Evolutionary conservation across 2,113 vertebrate species (phyloP), one percentile per base, ranked within the genome.

Genomic region (Boleophthalmus pectinirostris): DNA sequence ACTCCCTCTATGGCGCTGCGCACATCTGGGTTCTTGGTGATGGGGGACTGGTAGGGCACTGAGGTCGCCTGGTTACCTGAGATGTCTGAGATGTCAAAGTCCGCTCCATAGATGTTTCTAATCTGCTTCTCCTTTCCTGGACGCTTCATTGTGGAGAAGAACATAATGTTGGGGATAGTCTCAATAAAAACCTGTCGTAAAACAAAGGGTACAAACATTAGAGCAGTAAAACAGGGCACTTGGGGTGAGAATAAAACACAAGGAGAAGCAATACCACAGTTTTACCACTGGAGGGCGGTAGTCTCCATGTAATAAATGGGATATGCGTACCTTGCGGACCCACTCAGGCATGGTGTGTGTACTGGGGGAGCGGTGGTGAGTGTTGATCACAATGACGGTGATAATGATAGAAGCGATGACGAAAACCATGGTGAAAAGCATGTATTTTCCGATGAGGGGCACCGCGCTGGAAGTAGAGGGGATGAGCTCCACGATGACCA

Each of bases 381-480:
- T 99, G 88, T 99, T 99, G 93, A 99, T 99, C 88, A 99, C 94
- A 1, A 98, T 94, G 87, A 99, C 97, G 0, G 97, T 99, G 93
- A 98, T 97, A 81, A 99, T 95, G 93, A 99, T 99, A 6, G 98
- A 98, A 0, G 95, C 89, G 0, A 98, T 98, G 92, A 99, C 98
- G 0, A 98, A 96, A 74, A 99, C 96, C 97, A 99, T 99, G 70
- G 98, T 99, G 80, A 99, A 99, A 77, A 99, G 84, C 97, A 99
- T 98, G 91, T 99, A 99, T 90, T 99, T 99, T 82, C 96, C 98
- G 7, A 99, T 98, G 82, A 99, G 88, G 0, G 98, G 98, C 73
- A 99, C 97, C 0, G 97, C 97, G 0, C 96, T 98, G 82, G 98
- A 99, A 33, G 98, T 99, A 25, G 97, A 99, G 0, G 98, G 98